Percentiles rank a stretch among this genome's conserved stretches.
phyloP scores from a whole-genome alignment of 2,888 invertebrate species.

The Silvanus unidentatus region DNA sequence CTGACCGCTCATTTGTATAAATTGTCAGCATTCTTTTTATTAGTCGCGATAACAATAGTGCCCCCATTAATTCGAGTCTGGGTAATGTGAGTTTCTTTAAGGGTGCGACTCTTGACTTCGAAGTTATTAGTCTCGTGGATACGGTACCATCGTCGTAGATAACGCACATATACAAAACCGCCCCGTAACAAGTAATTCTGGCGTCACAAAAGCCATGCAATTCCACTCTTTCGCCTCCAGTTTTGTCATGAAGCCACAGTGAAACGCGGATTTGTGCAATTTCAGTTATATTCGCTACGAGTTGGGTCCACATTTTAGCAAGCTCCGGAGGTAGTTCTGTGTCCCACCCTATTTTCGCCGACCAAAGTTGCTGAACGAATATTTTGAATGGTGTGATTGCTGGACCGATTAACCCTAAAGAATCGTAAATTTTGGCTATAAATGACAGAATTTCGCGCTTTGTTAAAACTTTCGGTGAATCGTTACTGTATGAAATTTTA shows the following conservation, averaged over 20 bases:
- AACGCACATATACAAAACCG: not conserved
- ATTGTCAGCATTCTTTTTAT: too few relatives aligned
- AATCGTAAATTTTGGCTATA: not conserved
- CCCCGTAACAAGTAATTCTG: not conserved
- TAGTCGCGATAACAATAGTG: too few relatives aligned
- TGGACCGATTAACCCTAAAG: slow-evolving; percentile 1
- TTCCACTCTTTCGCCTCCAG: not conserved
- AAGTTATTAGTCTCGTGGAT: not conserved
- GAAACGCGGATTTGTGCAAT: not conserved
- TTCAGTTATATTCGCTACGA: not conserved
- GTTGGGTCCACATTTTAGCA: not conserved
- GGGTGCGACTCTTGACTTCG: not conserved
- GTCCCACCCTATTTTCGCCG: not conserved
- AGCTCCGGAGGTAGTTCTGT: not conserved
- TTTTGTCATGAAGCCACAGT: not conserved
- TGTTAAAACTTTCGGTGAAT: not conserved
- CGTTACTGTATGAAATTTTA: not conserved
- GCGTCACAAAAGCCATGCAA: not conserved
- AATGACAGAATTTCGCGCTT: not conserved
- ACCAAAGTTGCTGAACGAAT: not conserved
- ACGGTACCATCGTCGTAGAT: not conserved
- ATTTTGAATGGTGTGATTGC: not conserved
- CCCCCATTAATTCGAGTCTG: not conserved
- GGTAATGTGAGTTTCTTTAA: not conserved
- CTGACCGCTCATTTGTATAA: too few relatives aligned